Evolutionary conservation across 2,797 vertebrate genomes (phyloP), one percentile per base, ranked within the genome.

Genomic region (Chaenodraco wilsoni): DNA sequence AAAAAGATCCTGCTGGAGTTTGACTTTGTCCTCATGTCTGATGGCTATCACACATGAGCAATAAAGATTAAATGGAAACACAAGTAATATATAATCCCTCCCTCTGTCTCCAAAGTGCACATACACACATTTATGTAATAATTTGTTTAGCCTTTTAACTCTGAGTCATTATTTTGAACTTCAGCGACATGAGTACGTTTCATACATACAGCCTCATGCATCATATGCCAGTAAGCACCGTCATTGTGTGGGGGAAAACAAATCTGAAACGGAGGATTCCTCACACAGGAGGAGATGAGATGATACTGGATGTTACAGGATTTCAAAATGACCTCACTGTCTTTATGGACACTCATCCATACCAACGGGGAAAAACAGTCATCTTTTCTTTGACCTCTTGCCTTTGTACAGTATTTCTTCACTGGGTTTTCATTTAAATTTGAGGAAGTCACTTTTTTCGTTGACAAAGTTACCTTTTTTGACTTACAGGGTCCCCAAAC

Each of bases 1-100:
- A 65, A 87, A 37, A 85, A 74, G 72, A 50, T 87, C 74, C 45
- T 79, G 17, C 80, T 82, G 65, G 76, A 72, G 46, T 72, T 82
- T 69, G 33, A 37, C 33, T 71, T 79, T 51, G 61, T 72, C n/a
- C 64, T 76, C 48, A 49, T 84, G 67, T 80, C 19, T 60, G 51
- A 78, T 64, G 49, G 55, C 37, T 23, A 23, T 65, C 56, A 50
- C 64, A 72, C 65, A 60, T 59, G 59, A 79, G 66, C 79, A 83
- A 84, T 84, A 78, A 66, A 78, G 54, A 54, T 21, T 59, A 2
- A 78, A 44, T 63, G 19, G 55, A 77, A 78, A 70, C 70, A 14
- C 43, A 33, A 48, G n/a, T 51, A 31, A 48, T 59, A 33, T 48
- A 19, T 51, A 31, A 48, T 59, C 54, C 5, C 75, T 81, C 63